These are phyloP conservation scores for Ctenomys sociabilis DNA, from an alignment of 2,113 vertebrate genomes.

Conservation along the genomic window DNA sequence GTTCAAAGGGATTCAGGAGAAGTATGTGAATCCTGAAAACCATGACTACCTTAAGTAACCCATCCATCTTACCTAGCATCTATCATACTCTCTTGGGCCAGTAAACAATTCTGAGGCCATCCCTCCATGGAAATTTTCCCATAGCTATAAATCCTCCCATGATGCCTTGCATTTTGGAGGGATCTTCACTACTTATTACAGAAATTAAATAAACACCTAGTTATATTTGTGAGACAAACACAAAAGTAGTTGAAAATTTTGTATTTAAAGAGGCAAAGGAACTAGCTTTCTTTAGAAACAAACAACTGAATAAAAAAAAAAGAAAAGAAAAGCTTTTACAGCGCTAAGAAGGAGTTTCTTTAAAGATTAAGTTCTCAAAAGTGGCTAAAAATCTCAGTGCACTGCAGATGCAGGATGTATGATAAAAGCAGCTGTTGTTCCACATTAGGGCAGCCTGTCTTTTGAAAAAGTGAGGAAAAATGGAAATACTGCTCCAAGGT, in stretches of 20 bases:
- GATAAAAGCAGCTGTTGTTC: not conserved
- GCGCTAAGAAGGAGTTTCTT: not conserved
- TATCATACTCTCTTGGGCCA: not conserved
- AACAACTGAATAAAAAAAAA: not conserved
- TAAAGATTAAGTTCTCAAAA: constrained; percentile 23
- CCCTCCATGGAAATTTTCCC: too few species aligned
- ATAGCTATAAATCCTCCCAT: not conserved
- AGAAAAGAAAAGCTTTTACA: not conserved
- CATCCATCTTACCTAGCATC: not conserved
- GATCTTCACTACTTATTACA: not conserved
- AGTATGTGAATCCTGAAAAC: not conserved
- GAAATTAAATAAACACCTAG: not conserved
- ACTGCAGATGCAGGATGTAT: not conserved
- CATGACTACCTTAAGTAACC: not conserved
- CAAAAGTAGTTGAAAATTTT: not conserved
- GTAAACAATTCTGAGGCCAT: not conserved
- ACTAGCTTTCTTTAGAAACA: not conserved
- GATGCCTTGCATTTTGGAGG: not conserved
- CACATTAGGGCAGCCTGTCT: not conserved
- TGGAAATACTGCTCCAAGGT: not conserved
- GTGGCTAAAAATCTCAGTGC: not conserved
- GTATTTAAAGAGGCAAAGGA: not conserved
- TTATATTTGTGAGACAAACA: constrained; percentile 18
- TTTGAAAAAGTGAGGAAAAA: not conserved
- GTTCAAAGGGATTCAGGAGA: not conserved